Percentiles rank a stretch among this genome's conserved stretches.
These are phyloP conservation scores for Latrodectus geometricus DNA, from an alignment of 1,140 invertebrate species.

Conservation along the genomic window DNA sequence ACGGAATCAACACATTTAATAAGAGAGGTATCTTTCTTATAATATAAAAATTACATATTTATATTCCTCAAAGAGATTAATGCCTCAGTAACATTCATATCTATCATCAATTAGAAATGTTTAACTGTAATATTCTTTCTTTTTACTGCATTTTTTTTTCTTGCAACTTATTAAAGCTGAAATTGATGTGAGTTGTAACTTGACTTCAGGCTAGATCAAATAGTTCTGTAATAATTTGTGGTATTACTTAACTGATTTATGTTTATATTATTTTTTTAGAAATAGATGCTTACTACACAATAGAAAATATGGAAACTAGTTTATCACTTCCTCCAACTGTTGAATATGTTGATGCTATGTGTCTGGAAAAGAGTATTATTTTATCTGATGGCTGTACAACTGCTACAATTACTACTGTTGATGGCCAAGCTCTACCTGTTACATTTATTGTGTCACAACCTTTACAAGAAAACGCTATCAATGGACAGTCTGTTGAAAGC, in stretches of 20 bases:
- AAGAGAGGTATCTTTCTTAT: too few relatives aligned
- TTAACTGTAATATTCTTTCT: background rate
- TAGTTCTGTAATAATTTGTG: background rate
- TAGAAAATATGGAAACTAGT: background rate
- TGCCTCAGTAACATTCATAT: background rate
- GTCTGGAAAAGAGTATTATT: conserved; percentile 46
- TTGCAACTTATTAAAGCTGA: background rate
- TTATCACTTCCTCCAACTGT: conserved; percentile 7
- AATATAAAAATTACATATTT: too few relatives aligned
- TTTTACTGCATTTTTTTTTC: background rate
- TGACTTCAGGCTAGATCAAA: background rate
- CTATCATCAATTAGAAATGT: background rate
- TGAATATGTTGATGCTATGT: conserved; percentile 50
- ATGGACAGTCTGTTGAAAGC: background rate
- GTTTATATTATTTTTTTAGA: background rate
- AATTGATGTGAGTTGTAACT: background rate
- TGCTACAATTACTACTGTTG: conserved; percentile 33
- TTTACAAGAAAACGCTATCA: background rate
- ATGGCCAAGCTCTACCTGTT: conserved; percentile 36
- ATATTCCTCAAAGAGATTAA: too few relatives aligned
- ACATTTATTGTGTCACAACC: conserved; percentile 51
- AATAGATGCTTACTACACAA: background rate
- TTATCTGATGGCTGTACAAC: conserved; percentile 44
- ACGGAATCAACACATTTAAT: too few relatives aligned
- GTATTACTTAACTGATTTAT: background rate